These are phyloP conservation scores for Bombyx mori DNA, from an alignment of 1,140 invertebrate genomes.

Conservation along the genomic window ASM3026992v2 NC_085119.1:16156001-16156500, in stretches of 20 bases:
- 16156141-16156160: slow-evolving; percentile 50
- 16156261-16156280: background rate
- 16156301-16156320: background rate
- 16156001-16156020: too few relatives aligned
- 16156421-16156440: slow-evolving; percentile 58
- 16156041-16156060: too few relatives aligned
- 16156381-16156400: background rate
- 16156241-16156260: background rate
- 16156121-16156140: slow-evolving; percentile 34
- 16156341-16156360: too few relatives aligned
- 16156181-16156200: slow-evolving; percentile 20
- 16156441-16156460: slow-evolving; percentile 41
- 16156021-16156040: too few relatives aligned
- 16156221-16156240: background rate
- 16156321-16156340: too few relatives aligned
- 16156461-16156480: slow-evolving; percentile 20
- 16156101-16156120: slow-evolving; percentile 23
- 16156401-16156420: slow-evolving; percentile 55
- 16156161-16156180: slow-evolving; percentile 40
- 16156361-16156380: too few relatives aligned
- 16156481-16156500: slow-evolving; percentile 17
- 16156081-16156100: too few relatives aligned
- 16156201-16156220: slow-evolving; percentile 11
- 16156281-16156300: background rate
- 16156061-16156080: too few relatives aligned